phyloP scores from a whole-genome alignment of 2,113 vertebrate species.

The Origma solitaria region DNA sequence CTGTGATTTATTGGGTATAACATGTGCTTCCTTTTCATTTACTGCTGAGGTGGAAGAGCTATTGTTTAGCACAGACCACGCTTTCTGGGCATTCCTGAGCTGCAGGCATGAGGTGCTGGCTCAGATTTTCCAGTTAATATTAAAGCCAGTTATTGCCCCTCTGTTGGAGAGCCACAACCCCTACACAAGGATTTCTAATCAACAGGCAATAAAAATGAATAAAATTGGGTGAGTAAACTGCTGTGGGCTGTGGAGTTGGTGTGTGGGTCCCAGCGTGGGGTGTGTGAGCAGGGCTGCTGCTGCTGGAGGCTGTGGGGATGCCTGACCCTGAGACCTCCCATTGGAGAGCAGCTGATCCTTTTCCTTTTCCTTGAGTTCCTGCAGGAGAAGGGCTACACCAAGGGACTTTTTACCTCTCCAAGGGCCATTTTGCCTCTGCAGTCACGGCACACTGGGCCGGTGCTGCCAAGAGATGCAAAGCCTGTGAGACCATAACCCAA shows the following conservation, averaged over 20 bases:
- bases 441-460: neutral
- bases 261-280: neutral
- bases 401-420: neutral
- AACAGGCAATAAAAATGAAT: neutral
- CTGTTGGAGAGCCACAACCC: neutral
- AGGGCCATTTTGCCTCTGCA: neutral
- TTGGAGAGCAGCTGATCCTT: neutral
- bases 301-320: neutral
- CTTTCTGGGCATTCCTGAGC: neutral
- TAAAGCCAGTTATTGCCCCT: neutral
- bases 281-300: neutral
- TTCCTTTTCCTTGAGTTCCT: neutral
- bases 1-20: constrained; percentile 35
- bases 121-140: neutral
- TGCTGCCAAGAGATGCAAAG: neutral
- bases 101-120: neutral
- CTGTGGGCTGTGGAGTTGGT: neutral
- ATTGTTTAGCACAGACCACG: neutral
- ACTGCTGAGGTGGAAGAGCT: neutral
- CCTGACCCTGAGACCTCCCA: neutral
- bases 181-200: fast-evolving
- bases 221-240: neutral
- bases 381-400: neutral
- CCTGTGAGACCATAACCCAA: neutral
- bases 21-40: constrained; percentile 33